Percentiles rank a stretch among this genome's conserved stretches.
Evolutionary conservation across 1,140 invertebrate genomes (phyloP).

Genomic region (Bombus terrestris): DNA sequence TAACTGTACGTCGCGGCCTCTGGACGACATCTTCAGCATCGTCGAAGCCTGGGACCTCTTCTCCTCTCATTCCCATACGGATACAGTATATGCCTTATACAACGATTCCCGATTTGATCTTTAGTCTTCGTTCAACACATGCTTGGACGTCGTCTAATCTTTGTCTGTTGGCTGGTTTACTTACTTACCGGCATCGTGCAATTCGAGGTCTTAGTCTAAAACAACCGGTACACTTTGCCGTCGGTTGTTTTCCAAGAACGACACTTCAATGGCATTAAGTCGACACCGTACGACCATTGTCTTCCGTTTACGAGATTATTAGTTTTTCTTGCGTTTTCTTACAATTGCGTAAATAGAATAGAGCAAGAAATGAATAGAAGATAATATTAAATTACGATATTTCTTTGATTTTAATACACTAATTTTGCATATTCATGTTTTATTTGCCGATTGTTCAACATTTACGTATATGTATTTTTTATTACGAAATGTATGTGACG

Average conservation of each 20-base stretch:
- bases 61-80: conserved; percentile 58
- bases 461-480: too few relatives aligned
- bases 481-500: too few relatives aligned
- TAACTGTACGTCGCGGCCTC: conserved; percentile 81
- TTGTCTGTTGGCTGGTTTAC: conserved; percentile 28
- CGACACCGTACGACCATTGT: background rate
- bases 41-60: conserved; percentile 57
- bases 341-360: background rate
- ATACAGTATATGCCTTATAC: conserved; percentile 15
- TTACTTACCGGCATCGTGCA: conserved; percentile 11
- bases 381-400: background rate
- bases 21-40: conserved; percentile 78
- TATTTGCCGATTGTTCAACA: too few relatives aligned
- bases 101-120: conserved; percentile 7
- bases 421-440: too few relatives aligned
- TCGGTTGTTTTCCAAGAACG: background rate
- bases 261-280: background rate
- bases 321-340: background rate
- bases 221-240: background rate
- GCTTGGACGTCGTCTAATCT: background rate
- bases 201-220: conserved; percentile 11
- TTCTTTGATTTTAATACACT: too few relatives aligned
- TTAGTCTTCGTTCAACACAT: background rate
- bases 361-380: background rate
- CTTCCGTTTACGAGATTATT: background rate